A percentile compares a stretch with the other conserved stretches of the same genome.
phyloP scores from a whole-genome alignment of 2,113 vertebrate species.

The Chaetorhynchus papuensis region DNA sequence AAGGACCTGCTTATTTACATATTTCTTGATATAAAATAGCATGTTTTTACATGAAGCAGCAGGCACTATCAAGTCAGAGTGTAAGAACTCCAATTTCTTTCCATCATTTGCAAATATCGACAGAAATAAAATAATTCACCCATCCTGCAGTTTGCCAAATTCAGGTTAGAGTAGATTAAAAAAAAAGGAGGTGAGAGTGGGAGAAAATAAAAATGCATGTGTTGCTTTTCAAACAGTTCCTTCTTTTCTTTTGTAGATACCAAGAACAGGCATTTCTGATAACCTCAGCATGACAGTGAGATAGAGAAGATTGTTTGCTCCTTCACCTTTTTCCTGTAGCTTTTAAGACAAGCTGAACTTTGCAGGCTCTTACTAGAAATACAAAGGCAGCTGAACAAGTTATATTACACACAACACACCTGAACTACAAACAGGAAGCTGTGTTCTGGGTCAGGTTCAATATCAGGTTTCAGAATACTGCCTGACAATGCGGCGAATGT shows the following conservation, averaged over 20 bases:
- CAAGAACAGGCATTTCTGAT: not conserved
- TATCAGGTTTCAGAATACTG: not conserved
- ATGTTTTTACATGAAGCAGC: not conserved
- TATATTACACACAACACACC: not conserved
- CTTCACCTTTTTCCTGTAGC: not conserved
- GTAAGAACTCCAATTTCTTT: not conserved
- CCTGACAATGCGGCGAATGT: not conserved
- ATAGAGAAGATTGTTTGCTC: not conserved
- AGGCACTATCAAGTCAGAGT: not conserved
- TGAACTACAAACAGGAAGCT: not conserved
- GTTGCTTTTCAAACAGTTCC: not conserved
- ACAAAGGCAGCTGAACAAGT: not conserved
- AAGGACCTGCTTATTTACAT: not conserved
- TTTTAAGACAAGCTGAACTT: not conserved
- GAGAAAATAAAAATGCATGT: not conserved
- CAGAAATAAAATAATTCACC: not conserved
- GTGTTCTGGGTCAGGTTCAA: not conserved
- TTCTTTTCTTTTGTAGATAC: not conserved
- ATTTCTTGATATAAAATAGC: not conserved
- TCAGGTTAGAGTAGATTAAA: not conserved
- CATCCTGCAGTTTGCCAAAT: not conserved
- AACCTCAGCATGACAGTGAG: not conserved
- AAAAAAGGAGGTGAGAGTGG: not conserved
- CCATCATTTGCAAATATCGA: not conserved
- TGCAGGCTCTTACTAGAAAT: not conserved